A percentile compares a stretch with the other conserved stretches of the same genome.
These are phyloP conservation scores for Tortricodes alternella DNA, from an alignment of 2,888 invertebrate genomes.

Conservation along the genomic window DNA sequence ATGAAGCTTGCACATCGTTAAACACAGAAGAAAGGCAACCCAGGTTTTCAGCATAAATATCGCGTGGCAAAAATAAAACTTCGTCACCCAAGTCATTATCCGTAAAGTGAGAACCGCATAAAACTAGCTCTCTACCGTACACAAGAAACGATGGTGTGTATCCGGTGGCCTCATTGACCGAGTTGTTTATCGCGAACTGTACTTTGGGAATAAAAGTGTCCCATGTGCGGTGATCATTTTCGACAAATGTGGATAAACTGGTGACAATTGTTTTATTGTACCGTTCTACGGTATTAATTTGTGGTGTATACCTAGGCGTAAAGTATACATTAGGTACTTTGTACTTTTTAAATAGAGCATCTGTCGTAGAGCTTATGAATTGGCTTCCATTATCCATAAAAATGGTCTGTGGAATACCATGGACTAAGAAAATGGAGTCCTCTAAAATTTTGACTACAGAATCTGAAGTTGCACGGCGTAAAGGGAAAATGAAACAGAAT, in stretches of 20 bases:
- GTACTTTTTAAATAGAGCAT: background rate
- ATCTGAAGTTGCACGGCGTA: constrained; percentile 32
- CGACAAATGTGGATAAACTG: constrained; percentile 17
- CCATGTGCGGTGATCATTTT: constrained; percentile 28
- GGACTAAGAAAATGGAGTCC: constrained; percentile 10
- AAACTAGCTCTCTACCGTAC: constrained; percentile 30
- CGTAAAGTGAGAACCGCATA: constrained; percentile 30
- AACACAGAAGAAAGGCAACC: constrained; percentile 31
- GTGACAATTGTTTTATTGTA: constrained; percentile 29
- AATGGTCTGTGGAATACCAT: constrained; percentile 18
- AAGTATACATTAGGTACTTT: constrained; percentile 11
- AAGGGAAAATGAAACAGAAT: constrained; percentile 35
- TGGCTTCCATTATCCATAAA: constrained; percentile 19
- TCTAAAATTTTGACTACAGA: background rate
- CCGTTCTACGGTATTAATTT: constrained; percentile 29
- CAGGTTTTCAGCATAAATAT: too few relatives aligned
- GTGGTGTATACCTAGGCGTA: constrained; percentile 23
- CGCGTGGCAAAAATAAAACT: constrained; percentile 32
- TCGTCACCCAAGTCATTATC: constrained; percentile 23
- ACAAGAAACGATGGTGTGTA: constrained; percentile 35
- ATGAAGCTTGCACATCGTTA: constrained; percentile 28
- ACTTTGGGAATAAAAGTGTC: constrained; percentile 22
- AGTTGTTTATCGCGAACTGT: constrained; percentile 31
- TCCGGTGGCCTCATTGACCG: constrained; percentile 31
- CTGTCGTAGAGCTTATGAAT: background rate